Conservation (phyloP, 2,888 invertebrate species). For the Apotomis betuletana region DNA sequence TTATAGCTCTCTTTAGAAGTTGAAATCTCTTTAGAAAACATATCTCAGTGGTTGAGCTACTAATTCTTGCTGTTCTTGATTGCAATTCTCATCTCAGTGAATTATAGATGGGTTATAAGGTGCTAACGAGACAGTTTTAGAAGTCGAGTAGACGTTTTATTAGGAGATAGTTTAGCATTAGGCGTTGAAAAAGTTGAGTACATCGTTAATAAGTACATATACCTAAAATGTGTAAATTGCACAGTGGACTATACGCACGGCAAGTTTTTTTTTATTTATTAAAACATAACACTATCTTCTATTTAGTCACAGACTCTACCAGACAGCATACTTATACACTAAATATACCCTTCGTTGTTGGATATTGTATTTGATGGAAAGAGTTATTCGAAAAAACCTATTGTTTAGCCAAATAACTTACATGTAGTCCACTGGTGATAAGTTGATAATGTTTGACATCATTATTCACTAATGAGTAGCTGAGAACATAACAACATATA, state of each 20-base stretch:
- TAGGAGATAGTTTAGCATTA: conserved; percentile 8
- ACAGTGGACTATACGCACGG: too few species aligned
- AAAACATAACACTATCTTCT: too few species aligned
- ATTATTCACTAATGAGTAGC: neutral
- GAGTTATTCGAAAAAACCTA: too few species aligned
- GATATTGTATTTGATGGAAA: too few species aligned
- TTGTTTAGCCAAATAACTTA: neutral
- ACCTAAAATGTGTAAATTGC: too few species aligned
- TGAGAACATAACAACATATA: neutral
- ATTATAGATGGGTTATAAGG: conserved; percentile 28
- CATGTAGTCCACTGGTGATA: neutral
- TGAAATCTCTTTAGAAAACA: conserved; percentile 15
- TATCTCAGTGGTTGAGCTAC: conserved; percentile 7
- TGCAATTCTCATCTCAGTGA: conserved; percentile 25
- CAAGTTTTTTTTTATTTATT: too few species aligned
- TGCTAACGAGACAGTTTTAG: conserved; percentile 20
- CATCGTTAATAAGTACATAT: too few species aligned
- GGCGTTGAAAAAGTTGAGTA: conserved; percentile 4
- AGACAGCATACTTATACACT: too few species aligned
- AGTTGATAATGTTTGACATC: neutral
- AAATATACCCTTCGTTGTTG: too few species aligned
- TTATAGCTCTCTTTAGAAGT: conserved; percentile 9
- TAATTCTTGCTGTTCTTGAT: conserved; percentile 8
- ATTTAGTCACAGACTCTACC: too few species aligned
- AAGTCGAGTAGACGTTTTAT: neutral